These are phyloP conservation scores for Rhyacophila evoluta DNA, from an alignment of 2,888 invertebrate species.

Conservation along the genomic window DNA sequence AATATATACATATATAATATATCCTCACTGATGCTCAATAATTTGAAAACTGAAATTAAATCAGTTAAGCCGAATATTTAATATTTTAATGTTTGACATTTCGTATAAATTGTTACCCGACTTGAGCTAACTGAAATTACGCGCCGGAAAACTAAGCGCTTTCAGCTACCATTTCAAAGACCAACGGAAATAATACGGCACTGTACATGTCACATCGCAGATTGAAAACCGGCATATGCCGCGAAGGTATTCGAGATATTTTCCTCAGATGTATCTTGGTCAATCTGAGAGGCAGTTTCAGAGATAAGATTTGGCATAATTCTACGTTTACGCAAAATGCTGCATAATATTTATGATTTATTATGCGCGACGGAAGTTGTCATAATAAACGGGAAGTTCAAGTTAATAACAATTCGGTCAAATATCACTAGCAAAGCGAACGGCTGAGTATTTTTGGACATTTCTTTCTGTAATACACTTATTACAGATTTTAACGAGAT, in stretches of 20 bases:
- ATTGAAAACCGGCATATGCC: slow-evolving; percentile 24
- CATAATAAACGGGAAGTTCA: not conserved
- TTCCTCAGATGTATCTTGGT: slow-evolving; percentile 22
- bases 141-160: not conserved
- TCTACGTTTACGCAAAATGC: slow-evolving; percentile 12
- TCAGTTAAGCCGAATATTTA: too few relatives aligned
- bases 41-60: too few relatives aligned
- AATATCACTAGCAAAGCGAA: too few relatives aligned
- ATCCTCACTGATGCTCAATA: too few relatives aligned
- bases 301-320: slow-evolving; percentile 24
- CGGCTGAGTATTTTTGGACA: too few relatives aligned
- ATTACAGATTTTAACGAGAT: too few relatives aligned
- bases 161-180: not conserved
- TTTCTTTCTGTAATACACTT: too few relatives aligned
- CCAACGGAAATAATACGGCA: not conserved
- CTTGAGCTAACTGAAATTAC: too few relatives aligned
- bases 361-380: not conserved
- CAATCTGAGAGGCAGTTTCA: slow-evolving; percentile 16
- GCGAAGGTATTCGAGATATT: slow-evolving; percentile 1
- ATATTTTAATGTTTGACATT: too few relatives aligned
- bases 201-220: not conserved
- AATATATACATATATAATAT: too few relatives aligned
- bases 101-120: too few relatives aligned
- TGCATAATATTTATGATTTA: slow-evolving; percentile 24
- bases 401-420: too few relatives aligned